These are phyloP conservation scores for Arnoldichthys spilopterus DNA, from an alignment of 2,797 vertebrate species.

Conservation along the genomic window DNA sequence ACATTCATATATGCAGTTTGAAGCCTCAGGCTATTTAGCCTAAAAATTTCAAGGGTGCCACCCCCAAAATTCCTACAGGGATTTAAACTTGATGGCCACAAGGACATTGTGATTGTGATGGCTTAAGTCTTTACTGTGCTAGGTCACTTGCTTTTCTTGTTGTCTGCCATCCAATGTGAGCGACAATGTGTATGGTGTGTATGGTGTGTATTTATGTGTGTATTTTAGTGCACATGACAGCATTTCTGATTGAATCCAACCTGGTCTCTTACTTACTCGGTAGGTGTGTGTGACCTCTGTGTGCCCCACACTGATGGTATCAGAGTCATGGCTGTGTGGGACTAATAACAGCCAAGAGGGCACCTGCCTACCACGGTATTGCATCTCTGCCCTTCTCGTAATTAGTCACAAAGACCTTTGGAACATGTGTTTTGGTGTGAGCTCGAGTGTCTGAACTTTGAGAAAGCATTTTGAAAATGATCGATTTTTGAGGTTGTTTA, in stretches of 20 bases:
- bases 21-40: slow-evolving; percentile 51
- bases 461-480: background rate
- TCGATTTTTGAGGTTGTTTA: background rate
- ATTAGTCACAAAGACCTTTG: slow-evolving; percentile 45
- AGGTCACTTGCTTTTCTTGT: slow-evolving; percentile 27
- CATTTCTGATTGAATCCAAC: slow-evolving; percentile 68
- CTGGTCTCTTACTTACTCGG: slow-evolving; percentile 58
- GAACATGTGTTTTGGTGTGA: slow-evolving; percentile 18
- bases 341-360: slow-evolving; percentile 69
- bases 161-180: slow-evolving; percentile 24
- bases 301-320: slow-evolving; percentile 79
- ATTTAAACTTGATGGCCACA: slow-evolving; percentile 39
- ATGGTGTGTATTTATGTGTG: slow-evolving; percentile 31
- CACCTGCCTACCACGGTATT: slow-evolving; percentile 53
- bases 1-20: slow-evolving; percentile 53
- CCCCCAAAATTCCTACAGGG: slow-evolving; percentile 41
- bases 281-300: slow-evolving; percentile 58
- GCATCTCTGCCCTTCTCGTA: slow-evolving; percentile 59
- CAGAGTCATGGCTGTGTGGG: slow-evolving; percentile 68
- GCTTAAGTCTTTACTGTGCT: slow-evolving; percentile 34
- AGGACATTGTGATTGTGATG: slow-evolving; percentile 30
- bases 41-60: slow-evolving; percentile 42
- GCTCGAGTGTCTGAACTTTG: background rate
- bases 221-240: slow-evolving; percentile 62
- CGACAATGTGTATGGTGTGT: slow-evolving; percentile 26